Conservation (phyloP, 2,888 invertebrate genomes). For the Epinotia nisella region DNA sequence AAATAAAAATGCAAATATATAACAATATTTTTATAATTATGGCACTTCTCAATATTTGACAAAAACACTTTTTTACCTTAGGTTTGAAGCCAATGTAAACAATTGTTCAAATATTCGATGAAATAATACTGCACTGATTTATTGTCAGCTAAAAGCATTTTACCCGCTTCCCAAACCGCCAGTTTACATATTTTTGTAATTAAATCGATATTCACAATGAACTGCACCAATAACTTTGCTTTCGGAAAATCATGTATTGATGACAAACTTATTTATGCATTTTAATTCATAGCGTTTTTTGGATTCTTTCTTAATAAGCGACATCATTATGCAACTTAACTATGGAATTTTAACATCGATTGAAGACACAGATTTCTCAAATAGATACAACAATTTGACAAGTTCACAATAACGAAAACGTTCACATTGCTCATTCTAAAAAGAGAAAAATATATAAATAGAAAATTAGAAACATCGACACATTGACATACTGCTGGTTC, state of each 20-base stretch:
- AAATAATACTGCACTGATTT: constrained; percentile 46
- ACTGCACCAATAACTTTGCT: constrained; percentile 33
- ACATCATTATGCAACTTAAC: constrained; percentile 11
- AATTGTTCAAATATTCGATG: constrained; percentile 27
- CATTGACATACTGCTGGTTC: constrained; percentile 27
- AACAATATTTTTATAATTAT: constrained; percentile 73
- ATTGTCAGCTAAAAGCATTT: constrained; percentile 44
- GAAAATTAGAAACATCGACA: constrained; percentile 28
- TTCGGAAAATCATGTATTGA: constrained; percentile 8
- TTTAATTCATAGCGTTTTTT: constrained; percentile 3
- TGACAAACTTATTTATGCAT: constrained; percentile 30
- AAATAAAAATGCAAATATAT: constrained; percentile 50
- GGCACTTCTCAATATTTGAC: constrained; percentile 65
- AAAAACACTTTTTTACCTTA: constrained; percentile 57
- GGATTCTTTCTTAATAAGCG: constrained; percentile 23
- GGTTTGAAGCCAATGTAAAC: constrained; percentile 54
- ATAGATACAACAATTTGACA: constrained; percentile 13
- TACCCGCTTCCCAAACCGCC: constrained; percentile 39
- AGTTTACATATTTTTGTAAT: constrained; percentile 29
- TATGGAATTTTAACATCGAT: constrained; percentile 18
- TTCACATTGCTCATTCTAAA: constrained; percentile 19
- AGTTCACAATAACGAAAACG: constrained; percentile 13
- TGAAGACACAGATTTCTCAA: constrained; percentile 13
- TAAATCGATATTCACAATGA: background rate
- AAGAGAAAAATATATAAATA: constrained; percentile 25